Percentiles rank a stretch among this genome's conserved stretches.
phyloP scores from a whole-genome alignment of 2,888 invertebrate species.

The Hirtodrosophila duncani region DNA sequence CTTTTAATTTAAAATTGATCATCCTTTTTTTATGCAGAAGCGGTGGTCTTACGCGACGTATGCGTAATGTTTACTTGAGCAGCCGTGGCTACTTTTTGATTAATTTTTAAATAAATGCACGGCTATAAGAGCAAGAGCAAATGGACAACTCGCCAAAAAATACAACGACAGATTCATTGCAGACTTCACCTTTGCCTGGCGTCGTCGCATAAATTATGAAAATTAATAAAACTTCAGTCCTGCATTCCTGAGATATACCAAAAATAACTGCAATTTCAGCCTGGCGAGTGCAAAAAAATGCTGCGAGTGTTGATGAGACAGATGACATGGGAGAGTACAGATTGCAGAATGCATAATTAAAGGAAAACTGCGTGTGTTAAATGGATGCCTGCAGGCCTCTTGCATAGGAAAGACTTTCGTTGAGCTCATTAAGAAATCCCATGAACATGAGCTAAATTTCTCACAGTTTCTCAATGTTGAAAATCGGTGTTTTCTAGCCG shows the following conservation, averaged over 20 bases:
- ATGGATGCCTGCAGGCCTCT: constrained; percentile 13
- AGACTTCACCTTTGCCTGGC: constrained; percentile 1
- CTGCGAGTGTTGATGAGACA: constrained; percentile 54
- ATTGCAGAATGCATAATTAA: constrained; percentile 60
- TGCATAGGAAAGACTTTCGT: constrained; percentile 5
- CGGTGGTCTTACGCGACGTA: constrained; percentile 28
- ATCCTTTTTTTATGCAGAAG: constrained; percentile 34
- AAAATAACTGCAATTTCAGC: constrained; percentile 16
- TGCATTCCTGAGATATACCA: constrained; percentile 4
- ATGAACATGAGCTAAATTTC: too few species aligned
- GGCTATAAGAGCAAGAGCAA: constrained; percentile 54
- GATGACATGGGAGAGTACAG: constrained; percentile 40
- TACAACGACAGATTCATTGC: constrained; percentile 20
- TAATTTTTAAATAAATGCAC: constrained; percentile 66
- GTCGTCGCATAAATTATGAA: constrained; percentile 66
- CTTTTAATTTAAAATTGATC: constrained; percentile 51
- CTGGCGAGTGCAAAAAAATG: constrained; percentile 38
- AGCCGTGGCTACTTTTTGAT: constrained; percentile 58
- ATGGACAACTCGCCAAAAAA: constrained; percentile 34
- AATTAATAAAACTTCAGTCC: constrained; percentile 67
- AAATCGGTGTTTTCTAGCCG: too few species aligned
- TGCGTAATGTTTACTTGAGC: constrained; percentile 47
- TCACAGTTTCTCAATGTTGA: too few species aligned
- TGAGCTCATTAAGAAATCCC: constrained; percentile 28
- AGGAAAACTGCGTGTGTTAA: constrained; percentile 42